Evolutionary conservation across 92 coral and sea anemone species (phyloP), one percentile per base, ranked within the genome.

Genomic region (Epizoanthus scotinus): DNA sequence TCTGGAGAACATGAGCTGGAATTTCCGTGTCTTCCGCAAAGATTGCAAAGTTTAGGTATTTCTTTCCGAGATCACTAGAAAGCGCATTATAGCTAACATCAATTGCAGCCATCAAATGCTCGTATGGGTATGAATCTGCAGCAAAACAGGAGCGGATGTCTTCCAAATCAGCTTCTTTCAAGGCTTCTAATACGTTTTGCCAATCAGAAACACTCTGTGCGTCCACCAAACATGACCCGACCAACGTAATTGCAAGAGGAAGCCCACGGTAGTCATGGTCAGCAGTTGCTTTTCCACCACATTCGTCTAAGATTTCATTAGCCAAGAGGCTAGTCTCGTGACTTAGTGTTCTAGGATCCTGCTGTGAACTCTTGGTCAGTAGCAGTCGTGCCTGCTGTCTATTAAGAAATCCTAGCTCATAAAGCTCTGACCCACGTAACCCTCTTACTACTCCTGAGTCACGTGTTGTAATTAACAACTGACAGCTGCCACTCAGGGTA

Each of bases 1-100:
- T 81, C 70, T 88, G 89, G 38, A 88, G 83, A 53, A 88, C 82
- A 26, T 72, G 70, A 19, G 83, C 73, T 58, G 91, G 91, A 52
- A 88, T 67, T 47, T 88, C 89, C 8, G 79, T 85, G 66, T 88
- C 91, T 70, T 88, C 91, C 27, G 91, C 86, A 73, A 88, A 88
- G 62, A 85, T 63, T 15, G 89, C 86, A 63, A 88, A 81, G 62
- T 58, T 78, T 14, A 88, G 84, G 80, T 79, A 88, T 73, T 80
- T 84, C 55, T 80, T 80, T 68, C 65, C 68, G 57, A 79, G 60
- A 22, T 62, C 36, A 15, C 20, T 29, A 21, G 64, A 62, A 22
- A 88, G 78, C 8, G 83, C 68, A 9, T 82, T 73, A 50, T 79
- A 88, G 70, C 91, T 88, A 42, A 88, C 89, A 78, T 84, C 86